phyloP scores from a whole-genome alignment of 2,888 invertebrate species.

The Hecatera dysodea region DNA sequence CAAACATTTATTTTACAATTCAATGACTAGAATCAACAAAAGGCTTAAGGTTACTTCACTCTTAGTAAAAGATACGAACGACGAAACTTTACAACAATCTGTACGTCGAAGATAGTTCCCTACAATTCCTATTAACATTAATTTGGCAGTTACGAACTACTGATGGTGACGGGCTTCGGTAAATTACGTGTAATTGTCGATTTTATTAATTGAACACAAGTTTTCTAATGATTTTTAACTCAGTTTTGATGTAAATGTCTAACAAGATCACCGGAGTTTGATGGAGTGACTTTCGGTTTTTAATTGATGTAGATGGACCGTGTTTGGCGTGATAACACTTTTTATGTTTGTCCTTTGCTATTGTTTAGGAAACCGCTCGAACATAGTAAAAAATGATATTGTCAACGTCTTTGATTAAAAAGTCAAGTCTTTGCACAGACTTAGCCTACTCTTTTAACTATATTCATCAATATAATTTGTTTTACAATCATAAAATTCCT shows the following conservation, averaged over 20 bases:
- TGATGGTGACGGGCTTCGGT: slow-evolving; percentile 47
- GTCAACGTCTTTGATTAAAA: no score
- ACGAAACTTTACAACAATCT: slow-evolving; percentile 35
- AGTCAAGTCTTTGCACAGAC: no score
- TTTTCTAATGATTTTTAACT: not conserved
- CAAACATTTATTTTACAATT: slow-evolving; percentile 74
- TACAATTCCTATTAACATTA: slow-evolving; percentile 63
- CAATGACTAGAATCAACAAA: slow-evolving; percentile 67
- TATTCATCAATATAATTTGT: not conserved
- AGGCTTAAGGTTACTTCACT: slow-evolving; percentile 58
- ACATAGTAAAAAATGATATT: no score
- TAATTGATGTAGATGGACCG: no score
- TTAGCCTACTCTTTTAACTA: no score
- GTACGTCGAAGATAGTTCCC: slow-evolving; percentile 50
- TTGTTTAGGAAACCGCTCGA: no score
- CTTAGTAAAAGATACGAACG: slow-evolving; percentile 35
- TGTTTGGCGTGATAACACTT: no score
- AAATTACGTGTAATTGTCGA: slow-evolving; percentile 11
- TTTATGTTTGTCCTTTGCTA: no score
- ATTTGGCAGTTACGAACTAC: slow-evolving; percentile 70
- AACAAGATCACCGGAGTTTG: no score
- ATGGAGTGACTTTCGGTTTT: no score
- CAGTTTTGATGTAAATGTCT: not conserved
- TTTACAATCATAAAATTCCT: not conserved
- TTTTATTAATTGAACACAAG: not conserved